Evolutionary conservation across 2,113 vertebrate genomes (phyloP), one percentile per base, ranked within the genome.

Genomic region (Chlorodrepanis virens): DNA sequence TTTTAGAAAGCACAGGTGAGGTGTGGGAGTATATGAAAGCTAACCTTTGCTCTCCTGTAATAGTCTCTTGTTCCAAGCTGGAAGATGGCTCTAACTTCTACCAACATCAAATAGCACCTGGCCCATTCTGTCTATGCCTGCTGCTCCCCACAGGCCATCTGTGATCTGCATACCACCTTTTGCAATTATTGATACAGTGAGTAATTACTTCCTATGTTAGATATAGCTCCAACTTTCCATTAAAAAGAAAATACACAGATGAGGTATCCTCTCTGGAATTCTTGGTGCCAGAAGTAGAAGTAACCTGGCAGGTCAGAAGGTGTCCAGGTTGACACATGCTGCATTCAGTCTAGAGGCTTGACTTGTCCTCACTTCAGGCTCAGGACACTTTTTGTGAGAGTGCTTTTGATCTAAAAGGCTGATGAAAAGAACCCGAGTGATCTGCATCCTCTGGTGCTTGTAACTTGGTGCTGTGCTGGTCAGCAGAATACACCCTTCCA

Each of bases 131-230:
- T 74, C 85, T 75, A 28, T 64, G 82, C 82, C 90, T 93, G 75
- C 82, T 96, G 84, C 71, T 95, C 79, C 79, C 60, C 69, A 85
- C 75, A 88, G 82, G 29, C 90, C 88, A 96, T 92, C 85, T 93
- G 92, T 91, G 90, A 77, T 88, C 63, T 60, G 63, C 85, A 71
- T 87, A 78, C 47, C 68, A 81, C 63, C 64, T 72, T 89, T 89
- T 92, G 71, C 64, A 92, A 56, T 93, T 95, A 83, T 74, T 75
- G 91, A 78, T 92, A 90, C 54, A 52, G 44, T 33, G 45, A 77
- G 50, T 92, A 92, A 96, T 94, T 95, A 70, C 16, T 92, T 93
- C 65, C 93, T 80, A 87, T 94, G 76, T 67, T 90, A 93, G 89
- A 80, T 92, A 70, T 52, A 92, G 59, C 69, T 94, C 71, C 25